Evolutionary conservation across 2,113 vertebrate genomes (phyloP), one percentile per base, ranked within the genome.

Genomic region (Strix uralensis): DNA sequence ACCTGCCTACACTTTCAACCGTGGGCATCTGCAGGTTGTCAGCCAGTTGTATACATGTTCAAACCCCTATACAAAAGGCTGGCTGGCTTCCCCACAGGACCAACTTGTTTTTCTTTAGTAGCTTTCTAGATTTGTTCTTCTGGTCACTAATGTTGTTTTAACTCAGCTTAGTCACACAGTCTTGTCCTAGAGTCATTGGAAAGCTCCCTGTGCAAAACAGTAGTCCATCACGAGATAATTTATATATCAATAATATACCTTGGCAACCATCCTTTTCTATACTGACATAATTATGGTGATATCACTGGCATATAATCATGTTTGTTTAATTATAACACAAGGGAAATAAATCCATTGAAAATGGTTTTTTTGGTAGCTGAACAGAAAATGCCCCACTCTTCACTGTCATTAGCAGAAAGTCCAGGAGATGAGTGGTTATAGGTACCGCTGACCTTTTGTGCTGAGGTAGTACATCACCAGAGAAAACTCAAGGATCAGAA

Each of bases 301-400:
- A 69, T 80, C 23, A 36, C 40, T 44, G 36, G 29, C 44, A 49
- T 15, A 40, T 86, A 79, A 57, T 61, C 23, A 67, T 3, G 3
- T 44, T 75, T 90, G 47, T 61, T 92, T 65, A 69, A 92, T 79
- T 90, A 30, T 47, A 84, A 69, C 36, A 47, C 36, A 67, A 58
- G 34, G 73, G 51, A 72, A 93, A 81, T 65, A 96, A 94, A 96
- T 65, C 61, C 20, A 83, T 57, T 81, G 52, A 81, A 94, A 97
- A 85, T 22, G 57, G 34, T 80, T 62, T 47, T 73, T 80, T 75
- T 79, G 22, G 44, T 61, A 92, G 66, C 40, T 94, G 82, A 95
- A 92, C 34, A 77, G 19, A 92, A 95, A 96, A 81, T 38, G 36
- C 67, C 71, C 87, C 15, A 2, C 63, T 95, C 81, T 97, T 96